Evolutionary conservation across 1,140 invertebrate genomes (phyloP).

Genomic region (Eueides isabella): DNA sequence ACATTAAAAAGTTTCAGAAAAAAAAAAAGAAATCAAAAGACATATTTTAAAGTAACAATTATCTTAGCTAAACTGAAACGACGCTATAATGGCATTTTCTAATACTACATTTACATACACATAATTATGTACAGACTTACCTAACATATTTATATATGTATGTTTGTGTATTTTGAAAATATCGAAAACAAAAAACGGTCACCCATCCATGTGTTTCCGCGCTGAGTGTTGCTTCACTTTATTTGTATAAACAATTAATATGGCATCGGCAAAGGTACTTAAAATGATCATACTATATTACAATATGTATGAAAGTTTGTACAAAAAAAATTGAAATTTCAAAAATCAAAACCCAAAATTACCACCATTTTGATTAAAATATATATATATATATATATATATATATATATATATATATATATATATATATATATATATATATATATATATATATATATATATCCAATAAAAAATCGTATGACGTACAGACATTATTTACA

Average conservation of each 20-base stretch:
- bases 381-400: too few relatives aligned
- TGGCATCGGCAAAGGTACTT: conserved; percentile 46
- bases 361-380: conserved; percentile 11
- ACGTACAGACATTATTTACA: conserved; percentile 32
- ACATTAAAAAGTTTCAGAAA: neutral
- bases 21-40: neutral
- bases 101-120: neutral
- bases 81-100: conserved; percentile 6
- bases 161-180: neutral
- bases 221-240: conserved; percentile 19
- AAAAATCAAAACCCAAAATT: neutral
- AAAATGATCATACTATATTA: conserved; percentile 18
- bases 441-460: too few relatives aligned
- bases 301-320: conserved; percentile 21
- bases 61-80: conserved; percentile 10
- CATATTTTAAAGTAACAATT: neutral
- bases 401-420: too few relatives aligned
- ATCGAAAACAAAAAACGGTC: conserved; percentile 17
- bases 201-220: conserved; percentile 19
- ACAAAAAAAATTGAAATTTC: conserved; percentile 3
- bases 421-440: too few relatives aligned
- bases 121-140: neutral
- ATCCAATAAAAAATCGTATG: conserved; percentile 18
- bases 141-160: neutral
- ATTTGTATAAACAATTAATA: conserved; percentile 37